These are phyloP conservation scores for Rhinella marina DNA, from an alignment of 2,797 vertebrate genomes.

Conservation along the genomic window DNA sequence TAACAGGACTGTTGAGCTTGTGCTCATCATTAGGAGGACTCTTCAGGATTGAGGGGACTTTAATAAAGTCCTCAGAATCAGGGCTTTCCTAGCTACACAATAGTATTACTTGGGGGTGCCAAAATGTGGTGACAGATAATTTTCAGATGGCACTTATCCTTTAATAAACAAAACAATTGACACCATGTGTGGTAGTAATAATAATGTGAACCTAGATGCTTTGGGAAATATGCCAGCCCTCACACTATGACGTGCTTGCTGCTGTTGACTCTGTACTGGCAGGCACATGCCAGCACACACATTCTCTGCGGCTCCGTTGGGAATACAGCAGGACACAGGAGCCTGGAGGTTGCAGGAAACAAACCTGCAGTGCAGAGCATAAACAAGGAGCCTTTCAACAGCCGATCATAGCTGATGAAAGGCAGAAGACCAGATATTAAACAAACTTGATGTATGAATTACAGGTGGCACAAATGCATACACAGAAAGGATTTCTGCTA, in stretches of 20 bases:
- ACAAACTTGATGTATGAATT: conserved; percentile 59
- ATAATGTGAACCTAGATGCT: conserved; percentile 10
- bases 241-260: conserved; percentile 1
- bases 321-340: not conserved
- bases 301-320: not conserved
- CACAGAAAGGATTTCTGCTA: conserved; percentile 37
- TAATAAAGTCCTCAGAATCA: too few species aligned
- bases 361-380: conserved; percentile 26
- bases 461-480: conserved; percentile 42
- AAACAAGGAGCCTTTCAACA: conserved; percentile 52
- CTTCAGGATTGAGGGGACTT: too few species aligned
- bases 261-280: not conserved
- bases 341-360: conserved; percentile 5
- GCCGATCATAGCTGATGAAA: conserved; percentile 50
- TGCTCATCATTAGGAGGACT: too few species aligned
- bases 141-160: too few species aligned
- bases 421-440: conserved; percentile 60
- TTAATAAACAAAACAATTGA: not conserved
- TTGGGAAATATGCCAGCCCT: conserved; percentile 20
- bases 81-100: too few species aligned
- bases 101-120: too few species aligned
- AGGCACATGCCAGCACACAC: conserved; percentile 18
- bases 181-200: not conserved
- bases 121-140: too few species aligned
- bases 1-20: too few species aligned